Evolutionary conservation across 1,140 invertebrate species (phyloP), one percentile per base, ranked within the genome.

Genomic region (Macrosteles quadrilineatus): DNA sequence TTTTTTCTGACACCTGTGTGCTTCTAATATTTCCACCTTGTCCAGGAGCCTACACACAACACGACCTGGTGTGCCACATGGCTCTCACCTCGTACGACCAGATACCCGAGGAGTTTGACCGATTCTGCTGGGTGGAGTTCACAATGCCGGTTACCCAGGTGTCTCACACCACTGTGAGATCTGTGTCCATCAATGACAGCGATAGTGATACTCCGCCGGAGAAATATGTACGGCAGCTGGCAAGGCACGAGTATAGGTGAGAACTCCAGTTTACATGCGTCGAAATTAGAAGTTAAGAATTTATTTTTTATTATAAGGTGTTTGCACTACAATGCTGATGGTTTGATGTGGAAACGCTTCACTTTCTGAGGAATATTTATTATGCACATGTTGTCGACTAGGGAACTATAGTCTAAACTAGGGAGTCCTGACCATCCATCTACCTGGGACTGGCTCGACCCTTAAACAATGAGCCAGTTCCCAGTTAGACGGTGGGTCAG

Each of bases 61-160:
- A 98, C 83, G 89, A 95, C 78, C 89, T 99, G 80, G 90, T 94
- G 55, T 96, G 97, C 77, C 88, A 92, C 36, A 91, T 99, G 84
- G 91, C 93, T 64, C 85, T 99, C 43, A 98, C 96, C 1, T 96
- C 94, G 25, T 99, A 96, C 83, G 98, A 99, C 81, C 93, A 98
- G 81, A 92, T 99, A 76, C 98, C 98, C 17, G 95, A 96, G 67
- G 90, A 92, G 78, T 86, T 98, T 76, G 89, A 95, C 40, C 89
- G 92, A 70, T 92, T 89, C 82, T 92, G 91, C 73, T 90, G 91
- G 78, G 95, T 99, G 4, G 96, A 99, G 80, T 99, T 99, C 81
- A 98, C 95, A 19, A 99, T 99, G 97, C 97, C 98, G 27, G 92
- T 95, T 59, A 98, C 97, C 32, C 97, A 97, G 55, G 95, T 97